phyloP scores from a whole-genome alignment of 2,888 invertebrate genomes.

The Phyllotreta cruciferae region DNA sequence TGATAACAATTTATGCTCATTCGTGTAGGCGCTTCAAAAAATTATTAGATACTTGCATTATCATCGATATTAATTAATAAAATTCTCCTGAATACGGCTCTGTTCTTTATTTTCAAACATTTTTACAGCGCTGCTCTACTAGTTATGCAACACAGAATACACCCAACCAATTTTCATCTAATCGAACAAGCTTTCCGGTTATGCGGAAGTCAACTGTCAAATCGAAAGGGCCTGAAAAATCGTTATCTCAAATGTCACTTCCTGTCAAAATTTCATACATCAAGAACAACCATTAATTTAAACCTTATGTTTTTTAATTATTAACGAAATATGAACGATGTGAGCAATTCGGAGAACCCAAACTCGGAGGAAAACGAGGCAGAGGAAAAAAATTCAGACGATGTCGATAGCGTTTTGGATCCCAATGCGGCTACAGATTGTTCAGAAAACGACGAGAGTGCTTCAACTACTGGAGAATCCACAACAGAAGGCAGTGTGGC shows the following conservation, averaged over 20 bases:
- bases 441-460: constrained; percentile 29
- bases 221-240: constrained; percentile 9
- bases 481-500: constrained; percentile 12
- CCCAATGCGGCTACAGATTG: constrained; percentile 20
- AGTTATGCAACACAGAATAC: constrained; percentile 9
- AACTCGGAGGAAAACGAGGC: constrained; percentile 3
- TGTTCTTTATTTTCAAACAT: neutral
- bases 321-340: constrained; percentile 11
- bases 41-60: too few species aligned
- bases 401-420: constrained; percentile 22
- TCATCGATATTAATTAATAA: neutral
- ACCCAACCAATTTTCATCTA: neutral
- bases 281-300: constrained; percentile 4
- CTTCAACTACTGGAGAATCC: constrained; percentile 14
- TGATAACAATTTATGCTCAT: too few species aligned
- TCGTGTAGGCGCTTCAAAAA: too few species aligned
- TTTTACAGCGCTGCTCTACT: neutral
- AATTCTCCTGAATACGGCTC: neutral
- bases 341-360: too few species aligned
- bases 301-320: constrained; percentile 7
- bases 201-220: neutral
- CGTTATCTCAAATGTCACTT: constrained; percentile 24
- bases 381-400: constrained; percentile 19
- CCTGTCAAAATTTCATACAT: constrained; percentile 21
- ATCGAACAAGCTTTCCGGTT: neutral